phyloP scores from a whole-genome alignment of 2,113 vertebrate species.

The Hipposideros armiger region DNA sequence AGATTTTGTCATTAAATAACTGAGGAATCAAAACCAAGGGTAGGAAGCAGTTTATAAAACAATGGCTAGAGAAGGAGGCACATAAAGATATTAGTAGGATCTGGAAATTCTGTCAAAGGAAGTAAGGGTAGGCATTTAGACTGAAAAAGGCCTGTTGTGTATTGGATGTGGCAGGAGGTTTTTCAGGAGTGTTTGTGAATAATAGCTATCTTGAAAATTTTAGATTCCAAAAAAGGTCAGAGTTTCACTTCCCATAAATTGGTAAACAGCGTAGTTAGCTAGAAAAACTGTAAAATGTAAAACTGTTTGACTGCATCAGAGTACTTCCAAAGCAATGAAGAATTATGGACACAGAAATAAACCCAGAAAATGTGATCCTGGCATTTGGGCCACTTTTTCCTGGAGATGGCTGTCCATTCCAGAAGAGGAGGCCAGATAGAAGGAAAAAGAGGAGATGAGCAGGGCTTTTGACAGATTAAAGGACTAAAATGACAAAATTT shows the following conservation, averaged over 20 bases:
- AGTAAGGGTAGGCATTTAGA: neutral
- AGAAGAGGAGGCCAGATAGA: neutral
- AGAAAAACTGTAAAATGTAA: slow-evolving; percentile 18
- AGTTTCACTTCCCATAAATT: neutral
- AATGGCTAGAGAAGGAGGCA: neutral
- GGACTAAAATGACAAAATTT: slow-evolving; percentile 21
- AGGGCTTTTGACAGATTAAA: slow-evolving; percentile 45
- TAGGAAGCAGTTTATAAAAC: neutral
- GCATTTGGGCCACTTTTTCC: neutral
- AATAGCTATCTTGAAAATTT: slow-evolving; percentile 24
- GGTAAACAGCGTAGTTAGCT: slow-evolving; percentile 24
- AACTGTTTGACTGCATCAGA: neutral
- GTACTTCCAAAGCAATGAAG: neutral
- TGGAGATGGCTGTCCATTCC: slow-evolving; percentile 5
- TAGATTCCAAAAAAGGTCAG: neutral
- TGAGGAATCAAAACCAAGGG: neutral
- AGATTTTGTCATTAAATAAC: slow-evolving; percentile 11
- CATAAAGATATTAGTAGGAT: neutral
- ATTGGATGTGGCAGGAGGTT: neutral
- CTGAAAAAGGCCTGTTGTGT: neutral
- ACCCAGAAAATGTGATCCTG: slow-evolving; percentile 21
- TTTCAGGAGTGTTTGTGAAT: slow-evolving; percentile 19
- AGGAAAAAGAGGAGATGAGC: neutral
- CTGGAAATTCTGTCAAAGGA: neutral
- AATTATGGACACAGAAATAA: slow-evolving; percentile 9